phyloP scores from a whole-genome alignment of 2,113 vertebrate genomes.

The Delphinus delphis region DNA sequence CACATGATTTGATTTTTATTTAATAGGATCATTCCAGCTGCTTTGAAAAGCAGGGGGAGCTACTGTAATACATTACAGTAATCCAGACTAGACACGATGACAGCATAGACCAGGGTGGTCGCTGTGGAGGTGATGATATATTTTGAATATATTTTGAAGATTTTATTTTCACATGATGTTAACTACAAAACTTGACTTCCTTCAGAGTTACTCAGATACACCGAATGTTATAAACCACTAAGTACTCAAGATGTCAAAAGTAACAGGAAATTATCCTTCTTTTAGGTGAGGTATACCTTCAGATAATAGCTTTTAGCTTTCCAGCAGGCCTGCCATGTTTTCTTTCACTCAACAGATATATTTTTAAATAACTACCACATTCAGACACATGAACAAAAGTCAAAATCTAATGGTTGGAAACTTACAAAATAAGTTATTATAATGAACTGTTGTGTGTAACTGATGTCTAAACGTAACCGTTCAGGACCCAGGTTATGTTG shows the following conservation, averaged over 20 bases:
- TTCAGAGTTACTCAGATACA: neutral
- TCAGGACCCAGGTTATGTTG: neutral
- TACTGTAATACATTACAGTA: fast-evolving
- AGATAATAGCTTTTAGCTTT: neutral
- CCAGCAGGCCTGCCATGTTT: neutral
- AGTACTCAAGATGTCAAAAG: neutral
- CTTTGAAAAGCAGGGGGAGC: too few relatives aligned
- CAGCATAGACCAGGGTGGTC: neutral
- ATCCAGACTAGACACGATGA: neutral
- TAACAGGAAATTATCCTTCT: neutral
- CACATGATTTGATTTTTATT: neutral
- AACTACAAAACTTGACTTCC: neutral
- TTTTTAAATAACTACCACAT: neutral
- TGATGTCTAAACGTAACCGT: neutral
- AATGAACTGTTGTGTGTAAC: neutral
- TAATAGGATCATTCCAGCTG: neutral
- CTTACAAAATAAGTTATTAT: neutral
- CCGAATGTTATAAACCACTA: neutral
- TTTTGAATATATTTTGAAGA: neutral
- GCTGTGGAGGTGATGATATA: neutral
- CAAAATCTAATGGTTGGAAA: neutral
- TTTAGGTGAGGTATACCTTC: neutral
- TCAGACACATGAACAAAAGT: neutral
- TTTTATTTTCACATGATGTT: neutral
- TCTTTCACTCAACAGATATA: neutral